These are phyloP conservation scores for Brachymystax lenok DNA, from an alignment of 2,797 vertebrate genomes.

Conservation along the genomic window DNA sequence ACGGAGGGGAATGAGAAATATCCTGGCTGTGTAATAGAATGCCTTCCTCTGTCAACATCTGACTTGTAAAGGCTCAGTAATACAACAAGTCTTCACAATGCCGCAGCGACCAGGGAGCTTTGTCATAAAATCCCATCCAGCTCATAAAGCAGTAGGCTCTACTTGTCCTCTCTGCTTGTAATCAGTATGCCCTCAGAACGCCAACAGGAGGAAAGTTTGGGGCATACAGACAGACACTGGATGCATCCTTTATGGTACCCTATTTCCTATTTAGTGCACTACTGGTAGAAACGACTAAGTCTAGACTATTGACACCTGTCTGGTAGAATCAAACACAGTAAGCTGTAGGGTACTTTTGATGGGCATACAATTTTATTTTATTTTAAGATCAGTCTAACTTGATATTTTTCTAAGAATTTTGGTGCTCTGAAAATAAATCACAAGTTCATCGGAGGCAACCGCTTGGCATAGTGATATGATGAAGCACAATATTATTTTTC, in stretches of 20 bases:
- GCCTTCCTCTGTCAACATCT: constrained; percentile 10
- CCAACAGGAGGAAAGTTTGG: not conserved
- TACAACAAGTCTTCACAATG: not conserved
- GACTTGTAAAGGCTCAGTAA: not conserved
- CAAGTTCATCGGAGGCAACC: not conserved
- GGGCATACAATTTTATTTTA: not conserved
- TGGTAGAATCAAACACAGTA: not conserved
- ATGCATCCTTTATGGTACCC: not conserved
- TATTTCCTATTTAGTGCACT: not conserved
- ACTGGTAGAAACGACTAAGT: not conserved
- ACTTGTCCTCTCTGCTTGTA: not conserved
- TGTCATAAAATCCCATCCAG: not conserved
- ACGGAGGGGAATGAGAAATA: constrained; percentile 1
- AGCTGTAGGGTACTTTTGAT: not conserved
- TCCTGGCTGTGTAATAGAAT: constrained; percentile 5
- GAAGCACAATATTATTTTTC: not conserved
- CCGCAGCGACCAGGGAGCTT: constrained; percentile 1
- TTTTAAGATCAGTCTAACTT: not conserved
- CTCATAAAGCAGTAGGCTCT: not conserved
- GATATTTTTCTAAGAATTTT: not conserved
- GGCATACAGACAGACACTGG: not conserved
- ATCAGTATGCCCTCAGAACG: not conserved
- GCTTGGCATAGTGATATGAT: not conserved
- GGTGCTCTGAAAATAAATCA: not conserved
- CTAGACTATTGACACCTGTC: not conserved